Evolutionary conservation across 1,140 invertebrate species (phyloP).

Genomic region (Caenorhabditis briggsae): DNA sequence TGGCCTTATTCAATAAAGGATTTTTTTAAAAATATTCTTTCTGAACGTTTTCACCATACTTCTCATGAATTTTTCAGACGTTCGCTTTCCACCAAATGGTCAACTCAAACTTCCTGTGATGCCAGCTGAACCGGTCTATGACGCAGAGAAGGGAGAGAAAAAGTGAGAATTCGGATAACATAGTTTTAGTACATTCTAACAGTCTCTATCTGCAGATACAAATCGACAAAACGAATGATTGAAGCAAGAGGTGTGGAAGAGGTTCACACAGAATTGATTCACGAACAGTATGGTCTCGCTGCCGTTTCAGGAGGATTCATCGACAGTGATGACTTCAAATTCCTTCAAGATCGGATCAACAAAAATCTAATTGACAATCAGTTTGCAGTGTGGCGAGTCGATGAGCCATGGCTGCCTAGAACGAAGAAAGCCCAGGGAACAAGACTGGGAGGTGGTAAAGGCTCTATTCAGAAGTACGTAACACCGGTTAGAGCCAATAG

Average conservation of each 20-base stretch:
- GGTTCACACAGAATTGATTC: conserved; percentile 75
- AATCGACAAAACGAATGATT: conserved; percentile 71
- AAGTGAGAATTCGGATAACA: conserved; percentile 58
- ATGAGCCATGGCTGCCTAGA: conserved; percentile 93
- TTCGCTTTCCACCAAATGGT: conserved; percentile 76
- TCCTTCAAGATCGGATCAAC: conserved; percentile 73
- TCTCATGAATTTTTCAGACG: conserved; percentile 68
- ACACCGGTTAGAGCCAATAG: conserved; percentile 90
- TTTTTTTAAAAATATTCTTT: conserved; percentile 17
- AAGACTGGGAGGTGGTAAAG: conserved; percentile 95
- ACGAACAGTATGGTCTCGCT: conserved; percentile 74
- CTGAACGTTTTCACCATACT: neutral
- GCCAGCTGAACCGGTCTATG: conserved; percentile 74
- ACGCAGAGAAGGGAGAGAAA: conserved; percentile 71
- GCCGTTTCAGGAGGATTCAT: conserved; percentile 75
- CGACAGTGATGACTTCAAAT: conserved; percentile 73
- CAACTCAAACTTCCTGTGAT: conserved; percentile 73
- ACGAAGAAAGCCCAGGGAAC: conserved; percentile 87
- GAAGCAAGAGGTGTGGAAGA: conserved; percentile 75
- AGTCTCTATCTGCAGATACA: conserved; percentile 55
- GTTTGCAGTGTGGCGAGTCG: conserved; percentile 93
- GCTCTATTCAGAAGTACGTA: conserved; percentile 92
- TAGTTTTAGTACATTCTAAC: conserved; percentile 54
- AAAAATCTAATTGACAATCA: conserved; percentile 74
- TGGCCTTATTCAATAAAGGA: neutral